Conservation (phyloP, 2,888 invertebrate species). For the Barypeithes pellucidus region DNA sequence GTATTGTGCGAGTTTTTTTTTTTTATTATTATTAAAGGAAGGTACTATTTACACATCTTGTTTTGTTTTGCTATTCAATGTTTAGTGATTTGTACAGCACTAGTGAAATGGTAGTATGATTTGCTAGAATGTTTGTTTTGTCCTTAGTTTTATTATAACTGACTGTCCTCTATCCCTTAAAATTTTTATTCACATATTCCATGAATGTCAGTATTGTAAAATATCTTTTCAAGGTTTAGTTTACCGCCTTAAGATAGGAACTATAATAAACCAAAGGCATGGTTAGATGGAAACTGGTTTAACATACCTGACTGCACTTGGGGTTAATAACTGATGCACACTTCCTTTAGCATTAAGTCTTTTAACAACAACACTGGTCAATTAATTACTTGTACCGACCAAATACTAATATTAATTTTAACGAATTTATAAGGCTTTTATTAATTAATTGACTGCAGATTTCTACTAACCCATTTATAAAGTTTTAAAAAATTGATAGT, state of each 20-base stretch:
- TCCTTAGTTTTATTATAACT: slow-evolving; percentile 16
- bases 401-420: too few species aligned
- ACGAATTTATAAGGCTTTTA: background rate
- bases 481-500: too few species aligned
- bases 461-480: too few species aligned
- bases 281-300: slow-evolving; percentile 3
- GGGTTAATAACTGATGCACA: slow-evolving; percentile 23
- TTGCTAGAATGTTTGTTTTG: slow-evolving; percentile 9
- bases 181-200: slow-evolving; percentile 41
- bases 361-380: too few species aligned
- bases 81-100: slow-evolving; percentile 7
- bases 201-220: slow-evolving; percentile 51
- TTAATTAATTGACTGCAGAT: too few species aligned
- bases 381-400: too few species aligned
- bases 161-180: slow-evolving; percentile 1
- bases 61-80: slow-evolving; percentile 7
- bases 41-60: background rate
- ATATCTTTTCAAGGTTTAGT: background rate
- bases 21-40: too few species aligned
- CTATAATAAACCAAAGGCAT: background rate
- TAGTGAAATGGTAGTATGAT: slow-evolving; percentile 19
- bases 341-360: background rate
- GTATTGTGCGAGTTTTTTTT: too few species aligned
- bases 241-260: background rate
- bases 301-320: slow-evolving; percentile 16